Evolutionary conservation across 2,888 invertebrate species (phyloP).

Genomic region (Trichacis sp.): DNA sequence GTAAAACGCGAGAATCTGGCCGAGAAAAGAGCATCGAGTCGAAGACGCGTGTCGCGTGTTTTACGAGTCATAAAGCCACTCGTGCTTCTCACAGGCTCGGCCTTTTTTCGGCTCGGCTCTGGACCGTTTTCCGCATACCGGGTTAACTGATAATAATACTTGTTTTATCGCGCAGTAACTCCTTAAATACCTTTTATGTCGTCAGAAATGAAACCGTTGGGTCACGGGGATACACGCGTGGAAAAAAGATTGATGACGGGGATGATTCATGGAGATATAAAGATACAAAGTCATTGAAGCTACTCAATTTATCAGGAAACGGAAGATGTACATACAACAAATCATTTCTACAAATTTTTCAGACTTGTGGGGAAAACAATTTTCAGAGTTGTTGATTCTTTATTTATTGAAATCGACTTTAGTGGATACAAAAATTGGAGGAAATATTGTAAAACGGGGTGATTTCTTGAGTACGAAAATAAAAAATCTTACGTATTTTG

Average conservation of each 20-base stretch:
- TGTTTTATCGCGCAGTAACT: slow-evolving; percentile 68
- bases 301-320: too few species aligned
- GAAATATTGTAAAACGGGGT: too few species aligned
- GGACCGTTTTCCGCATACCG: slow-evolving; percentile 50
- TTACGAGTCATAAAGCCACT: slow-evolving; percentile 68
- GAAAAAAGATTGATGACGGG: slow-evolving; percentile 17
- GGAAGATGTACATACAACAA: too few species aligned
- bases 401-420: too few species aligned
- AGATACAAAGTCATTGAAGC: too few species aligned
- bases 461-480: too few species aligned
- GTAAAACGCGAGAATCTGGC: too few species aligned
- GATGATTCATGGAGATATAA: background rate
- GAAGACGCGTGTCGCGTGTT: slow-evolving; percentile 53
- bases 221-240: slow-evolving; percentile 33
- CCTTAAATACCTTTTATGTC: slow-evolving; percentile 66
- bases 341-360: too few species aligned
- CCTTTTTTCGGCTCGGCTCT: slow-evolving; percentile 55
- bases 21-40: slow-evolving; percentile 9
- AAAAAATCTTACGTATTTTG: too few species aligned
- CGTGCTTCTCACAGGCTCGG: slow-evolving; percentile 63
- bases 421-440: too few species aligned
- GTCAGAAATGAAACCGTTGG: slow-evolving; percentile 65
- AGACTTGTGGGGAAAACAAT: too few species aligned
- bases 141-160: slow-evolving; percentile 68
- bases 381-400: too few species aligned